Evolutionary conservation across 2,113 vertebrate species (phyloP).

Genomic region (Xenopus borealis): DNA sequence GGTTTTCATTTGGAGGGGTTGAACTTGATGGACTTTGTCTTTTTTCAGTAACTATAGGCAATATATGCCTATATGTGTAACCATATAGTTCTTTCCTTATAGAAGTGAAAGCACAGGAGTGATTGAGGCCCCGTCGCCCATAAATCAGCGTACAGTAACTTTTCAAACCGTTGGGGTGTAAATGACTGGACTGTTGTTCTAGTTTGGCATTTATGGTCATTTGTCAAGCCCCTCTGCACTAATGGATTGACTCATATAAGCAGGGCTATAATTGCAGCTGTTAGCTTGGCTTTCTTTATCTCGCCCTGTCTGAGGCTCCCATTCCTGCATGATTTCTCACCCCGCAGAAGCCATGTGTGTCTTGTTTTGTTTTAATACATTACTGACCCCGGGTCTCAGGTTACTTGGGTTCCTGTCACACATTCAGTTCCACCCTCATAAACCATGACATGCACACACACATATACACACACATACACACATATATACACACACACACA

Average conservation of each 20-base stretch:
- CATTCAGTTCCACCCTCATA: constrained; percentile 61
- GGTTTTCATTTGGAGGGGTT: too few species aligned
- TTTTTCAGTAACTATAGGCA: too few species aligned
- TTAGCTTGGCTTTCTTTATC: constrained; percentile 66
- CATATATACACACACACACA: too few species aligned
- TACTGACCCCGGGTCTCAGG: constrained; percentile 61
- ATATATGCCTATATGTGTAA: too few species aligned
- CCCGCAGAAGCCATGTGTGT: constrained; percentile 55
- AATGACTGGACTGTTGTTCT: constrained; percentile 60
- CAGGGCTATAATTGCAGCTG: constrained; percentile 70
- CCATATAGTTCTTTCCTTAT: constrained; percentile 11
- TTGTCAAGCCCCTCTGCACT: constrained; percentile 61
- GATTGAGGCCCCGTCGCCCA: constrained; percentile 48
- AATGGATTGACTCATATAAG: constrained; percentile 64
- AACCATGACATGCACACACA: constrained; percentile 51
- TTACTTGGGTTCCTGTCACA: constrained; percentile 59
- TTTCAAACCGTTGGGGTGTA: constrained; percentile 55
- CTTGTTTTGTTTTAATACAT: constrained; percentile 68
- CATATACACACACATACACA: not conserved
- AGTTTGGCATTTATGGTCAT: constrained; percentile 66
- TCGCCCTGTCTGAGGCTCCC: constrained; percentile 60
- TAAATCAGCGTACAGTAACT: constrained; percentile 57
- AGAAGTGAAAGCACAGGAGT: constrained; percentile 16
- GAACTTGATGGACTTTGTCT: too few species aligned
- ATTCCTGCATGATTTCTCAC: constrained; percentile 59